Conservation (phyloP, 2,888 invertebrate species). For the Leptinotarsa haldemani region DNA sequence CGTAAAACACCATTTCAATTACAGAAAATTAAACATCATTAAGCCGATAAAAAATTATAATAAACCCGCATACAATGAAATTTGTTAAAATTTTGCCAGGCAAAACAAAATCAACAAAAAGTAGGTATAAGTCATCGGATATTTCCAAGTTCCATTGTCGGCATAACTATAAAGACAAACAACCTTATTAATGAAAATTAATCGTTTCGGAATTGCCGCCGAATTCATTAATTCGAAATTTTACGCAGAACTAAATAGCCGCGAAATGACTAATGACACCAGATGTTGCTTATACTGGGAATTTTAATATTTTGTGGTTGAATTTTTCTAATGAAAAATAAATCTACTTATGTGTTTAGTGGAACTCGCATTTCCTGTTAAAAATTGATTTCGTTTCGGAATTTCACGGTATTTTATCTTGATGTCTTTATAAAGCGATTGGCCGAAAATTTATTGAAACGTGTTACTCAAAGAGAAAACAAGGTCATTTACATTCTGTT, state of each 20-base stretch:
- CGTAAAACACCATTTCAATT: no score
- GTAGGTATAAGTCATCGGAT: background rate
- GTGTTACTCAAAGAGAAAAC: slow-evolving; percentile 5
- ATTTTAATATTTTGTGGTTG: slow-evolving; percentile 41
- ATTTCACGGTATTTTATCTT: slow-evolving; percentile 43
- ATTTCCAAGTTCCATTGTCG: slow-evolving; percentile 15
- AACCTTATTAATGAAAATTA: slow-evolving; percentile 47
- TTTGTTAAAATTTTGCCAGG: no score
- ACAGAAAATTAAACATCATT: no score
- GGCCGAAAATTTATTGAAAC: slow-evolving; percentile 25
- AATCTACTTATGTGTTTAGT: slow-evolving; percentile 27
- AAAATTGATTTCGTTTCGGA: slow-evolving; percentile 45
- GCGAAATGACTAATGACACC: slow-evolving; percentile 46
- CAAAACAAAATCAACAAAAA: background rate
- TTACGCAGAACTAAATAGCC: slow-evolving; percentile 49
- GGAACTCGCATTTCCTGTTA: slow-evolving; percentile 41
- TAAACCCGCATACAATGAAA: no score
- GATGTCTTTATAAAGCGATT: slow-evolving; percentile 35
- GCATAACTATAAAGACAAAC: slow-evolving; percentile 1
- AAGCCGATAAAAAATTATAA: no score
- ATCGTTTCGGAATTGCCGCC: slow-evolving; percentile 51
- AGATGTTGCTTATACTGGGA: slow-evolving; percentile 41
- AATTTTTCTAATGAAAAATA: slow-evolving; percentile 38
- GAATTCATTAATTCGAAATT: slow-evolving; percentile 49
- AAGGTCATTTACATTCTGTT: slow-evolving; percentile 2